These are phyloP conservation scores for Meiosimyza platycephala DNA, from an alignment of 2,888 invertebrate species.

Conservation along the genomic window DNA sequence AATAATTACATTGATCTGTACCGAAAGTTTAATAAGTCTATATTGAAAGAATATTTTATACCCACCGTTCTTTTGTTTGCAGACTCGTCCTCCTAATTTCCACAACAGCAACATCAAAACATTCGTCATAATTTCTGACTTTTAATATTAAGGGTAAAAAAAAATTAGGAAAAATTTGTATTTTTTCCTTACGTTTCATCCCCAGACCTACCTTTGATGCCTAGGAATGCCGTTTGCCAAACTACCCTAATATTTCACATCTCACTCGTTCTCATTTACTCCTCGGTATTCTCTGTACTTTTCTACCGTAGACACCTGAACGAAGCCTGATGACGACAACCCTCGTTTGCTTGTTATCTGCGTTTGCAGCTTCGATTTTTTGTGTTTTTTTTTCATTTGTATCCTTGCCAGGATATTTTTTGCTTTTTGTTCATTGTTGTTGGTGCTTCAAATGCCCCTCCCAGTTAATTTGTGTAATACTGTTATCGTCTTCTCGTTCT, in stretches of 20 bases:
- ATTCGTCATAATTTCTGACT: constrained; percentile 34
- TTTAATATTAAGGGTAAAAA: constrained; percentile 28
- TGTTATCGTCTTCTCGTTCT: constrained; percentile 1
- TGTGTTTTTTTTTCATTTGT: constrained; percentile 44
- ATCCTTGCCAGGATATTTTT: constrained; percentile 52
- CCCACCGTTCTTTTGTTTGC: constrained; percentile 28
- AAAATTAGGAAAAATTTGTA: background rate
- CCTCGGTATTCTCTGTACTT: background rate
- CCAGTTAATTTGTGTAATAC: constrained; percentile 54
- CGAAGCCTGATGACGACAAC: constrained; percentile 6
- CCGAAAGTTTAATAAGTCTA: too few species aligned
- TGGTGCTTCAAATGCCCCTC: constrained; percentile 51
- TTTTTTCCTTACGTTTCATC: constrained; percentile 1
- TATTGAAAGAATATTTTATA: too few species aligned
- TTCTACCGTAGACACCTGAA: constrained; percentile 17
- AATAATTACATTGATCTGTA: too few species aligned
- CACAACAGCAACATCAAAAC: constrained; percentile 29
- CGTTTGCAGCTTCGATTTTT: constrained; percentile 1
- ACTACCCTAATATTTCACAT: background rate
- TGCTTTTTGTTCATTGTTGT: constrained; percentile 19
- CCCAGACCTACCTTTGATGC: background rate
- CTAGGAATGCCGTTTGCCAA: background rate
- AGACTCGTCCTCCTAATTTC: constrained; percentile 22
- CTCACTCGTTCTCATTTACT: background rate
- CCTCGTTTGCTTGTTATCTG: background rate